phyloP scores from a whole-genome alignment of 2,797 vertebrate genomes.

The Phataginus tricuspis region DNA sequence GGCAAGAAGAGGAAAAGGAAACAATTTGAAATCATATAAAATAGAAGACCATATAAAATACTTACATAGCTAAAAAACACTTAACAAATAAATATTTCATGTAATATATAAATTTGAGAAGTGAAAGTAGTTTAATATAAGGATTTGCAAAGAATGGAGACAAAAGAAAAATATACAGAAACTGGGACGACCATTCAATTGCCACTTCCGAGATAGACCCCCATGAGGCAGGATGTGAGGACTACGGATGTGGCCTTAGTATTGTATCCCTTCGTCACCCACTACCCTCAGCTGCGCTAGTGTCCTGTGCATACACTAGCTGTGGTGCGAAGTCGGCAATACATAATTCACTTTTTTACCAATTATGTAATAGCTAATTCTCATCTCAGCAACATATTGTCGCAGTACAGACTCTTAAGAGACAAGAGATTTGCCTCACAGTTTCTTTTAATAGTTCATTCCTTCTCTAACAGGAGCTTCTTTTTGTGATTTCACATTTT shows the following conservation, averaged over 20 bases:
- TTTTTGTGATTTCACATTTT: constrained; percentile 6
- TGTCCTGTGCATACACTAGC: background rate
- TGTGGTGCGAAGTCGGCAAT: background rate
- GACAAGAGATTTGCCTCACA: background rate
- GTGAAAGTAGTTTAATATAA: background rate
- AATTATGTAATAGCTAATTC: background rate
- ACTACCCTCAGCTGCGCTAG: background rate
- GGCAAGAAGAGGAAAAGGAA: background rate
- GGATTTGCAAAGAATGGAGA: background rate
- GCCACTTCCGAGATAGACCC: background rate
- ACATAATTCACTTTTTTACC: too few species aligned
- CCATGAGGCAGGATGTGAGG: background rate
- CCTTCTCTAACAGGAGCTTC: background rate
- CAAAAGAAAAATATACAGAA: background rate
- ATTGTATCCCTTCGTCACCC: too few species aligned
- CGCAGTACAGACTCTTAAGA: background rate
- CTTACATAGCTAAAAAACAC: background rate
- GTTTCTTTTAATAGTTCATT: background rate
- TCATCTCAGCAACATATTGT: background rate
- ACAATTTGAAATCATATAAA: background rate
- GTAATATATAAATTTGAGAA: background rate
- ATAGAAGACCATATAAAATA: background rate
- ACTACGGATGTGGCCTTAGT: background rate
- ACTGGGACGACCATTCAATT: too few species aligned
- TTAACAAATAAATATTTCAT: background rate